Conservation (phyloP, 2,797 vertebrate genomes). For the Luscinia megarhynchos region DNA sequence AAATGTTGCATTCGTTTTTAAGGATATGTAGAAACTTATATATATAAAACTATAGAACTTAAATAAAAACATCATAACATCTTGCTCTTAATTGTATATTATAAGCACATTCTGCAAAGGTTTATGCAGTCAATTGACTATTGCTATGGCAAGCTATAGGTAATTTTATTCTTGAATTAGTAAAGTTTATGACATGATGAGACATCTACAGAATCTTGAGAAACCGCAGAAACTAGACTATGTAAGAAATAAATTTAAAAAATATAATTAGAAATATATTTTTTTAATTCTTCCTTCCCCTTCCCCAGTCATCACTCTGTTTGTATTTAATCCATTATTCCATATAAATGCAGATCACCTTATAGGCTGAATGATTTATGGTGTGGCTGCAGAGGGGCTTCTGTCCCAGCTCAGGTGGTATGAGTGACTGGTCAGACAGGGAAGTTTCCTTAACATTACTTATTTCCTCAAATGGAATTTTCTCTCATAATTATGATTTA, state of each 20-base stretch:
- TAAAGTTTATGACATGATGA: background rate
- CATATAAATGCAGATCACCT: background rate
- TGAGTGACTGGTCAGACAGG: no score
- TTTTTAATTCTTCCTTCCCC: background rate
- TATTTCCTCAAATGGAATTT: background rate
- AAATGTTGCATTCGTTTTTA: background rate
- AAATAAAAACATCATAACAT: background rate
- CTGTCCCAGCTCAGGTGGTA: background rate
- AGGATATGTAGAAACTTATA: background rate
- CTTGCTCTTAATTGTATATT: background rate
- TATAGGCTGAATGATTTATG: background rate
- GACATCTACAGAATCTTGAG: background rate
- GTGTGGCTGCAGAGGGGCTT: no score
- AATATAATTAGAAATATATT: background rate
- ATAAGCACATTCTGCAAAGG: background rate
- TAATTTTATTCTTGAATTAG: background rate
- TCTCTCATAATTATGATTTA: background rate
- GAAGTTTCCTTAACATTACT: background rate
- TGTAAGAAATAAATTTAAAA: background rate
- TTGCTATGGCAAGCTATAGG: background rate
- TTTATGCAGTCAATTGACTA: background rate
- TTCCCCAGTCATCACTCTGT: rapidly evolving
- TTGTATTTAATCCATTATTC: background rate
- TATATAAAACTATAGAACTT: background rate
- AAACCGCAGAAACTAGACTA: background rate